phyloP scores from a whole-genome alignment of 2,797 vertebrate genomes.

The Heterohyrax brucei region DNA sequence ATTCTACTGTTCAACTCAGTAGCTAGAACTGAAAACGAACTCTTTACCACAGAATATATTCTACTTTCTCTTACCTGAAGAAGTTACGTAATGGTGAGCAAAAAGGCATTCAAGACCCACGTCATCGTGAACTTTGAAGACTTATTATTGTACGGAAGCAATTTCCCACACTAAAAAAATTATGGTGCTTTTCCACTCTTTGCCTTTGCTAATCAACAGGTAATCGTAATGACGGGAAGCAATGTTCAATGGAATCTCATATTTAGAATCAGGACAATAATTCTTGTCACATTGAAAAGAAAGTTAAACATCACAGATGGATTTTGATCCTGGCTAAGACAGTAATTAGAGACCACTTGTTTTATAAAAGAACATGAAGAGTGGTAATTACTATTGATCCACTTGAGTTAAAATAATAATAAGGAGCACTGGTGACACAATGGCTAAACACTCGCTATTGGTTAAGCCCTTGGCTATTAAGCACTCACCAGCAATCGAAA shows the following conservation, averaged over 20 bases:
- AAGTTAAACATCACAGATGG: neutral
- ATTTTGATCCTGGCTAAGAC: conserved; percentile 1
- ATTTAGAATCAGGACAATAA: neutral
- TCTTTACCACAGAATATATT: neutral
- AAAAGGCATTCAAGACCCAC: no score
- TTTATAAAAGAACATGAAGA: neutral
- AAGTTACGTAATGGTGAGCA: neutral
- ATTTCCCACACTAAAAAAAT: neutral
- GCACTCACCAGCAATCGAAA: no score
- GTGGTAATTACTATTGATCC: neutral
- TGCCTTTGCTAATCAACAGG: neutral
- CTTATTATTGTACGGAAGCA: neutral
- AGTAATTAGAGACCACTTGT: neutral
- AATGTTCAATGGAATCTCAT: neutral
- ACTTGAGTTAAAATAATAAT: neutral
- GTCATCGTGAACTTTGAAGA: neutral
- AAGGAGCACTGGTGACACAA: neutral
- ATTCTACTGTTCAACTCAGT: neutral
- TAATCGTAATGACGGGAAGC: neutral
- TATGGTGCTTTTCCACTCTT: neutral
- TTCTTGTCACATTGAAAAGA: neutral
- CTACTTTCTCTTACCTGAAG: neutral
- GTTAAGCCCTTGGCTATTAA: no score
- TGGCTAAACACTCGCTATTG: no score
- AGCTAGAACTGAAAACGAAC: neutral